Conservation (phyloP, 2,888 invertebrate genomes). For the Sympetrum striolatum region DNA sequence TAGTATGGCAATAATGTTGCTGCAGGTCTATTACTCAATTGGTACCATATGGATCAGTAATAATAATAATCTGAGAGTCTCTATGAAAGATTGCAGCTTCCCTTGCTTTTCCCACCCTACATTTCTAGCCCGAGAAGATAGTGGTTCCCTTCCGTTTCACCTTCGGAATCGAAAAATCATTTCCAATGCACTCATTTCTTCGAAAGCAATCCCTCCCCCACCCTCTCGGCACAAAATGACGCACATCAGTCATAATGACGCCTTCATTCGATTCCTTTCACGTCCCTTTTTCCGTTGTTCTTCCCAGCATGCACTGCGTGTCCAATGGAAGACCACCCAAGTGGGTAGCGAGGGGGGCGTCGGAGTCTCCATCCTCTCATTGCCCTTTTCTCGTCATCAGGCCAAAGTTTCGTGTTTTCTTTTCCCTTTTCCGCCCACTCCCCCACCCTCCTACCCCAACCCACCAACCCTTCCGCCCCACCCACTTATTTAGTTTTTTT, state of each 20-base stretch:
- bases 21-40: no score
- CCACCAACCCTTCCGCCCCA: background rate
- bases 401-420: constrained; percentile 14
- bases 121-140: no score
- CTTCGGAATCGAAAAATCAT: background rate
- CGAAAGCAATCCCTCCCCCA: constrained; percentile 15
- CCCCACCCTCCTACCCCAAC: background rate
- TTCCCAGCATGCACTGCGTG: constrained; percentile 41
- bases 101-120: no score
- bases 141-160: background rate
- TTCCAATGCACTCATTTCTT: constrained; percentile 31
- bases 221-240: constrained; percentile 16
- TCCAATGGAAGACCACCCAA: constrained; percentile 33
- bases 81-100: no score
- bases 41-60: no score
- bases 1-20: no score
- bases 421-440: background rate
- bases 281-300: constrained; percentile 14
- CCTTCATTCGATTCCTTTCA: constrained; percentile 43
- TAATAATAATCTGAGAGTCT: no score
- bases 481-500: background rate
- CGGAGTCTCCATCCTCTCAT: background rate
- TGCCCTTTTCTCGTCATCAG: constrained; percentile 16
- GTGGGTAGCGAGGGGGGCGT: background rate
- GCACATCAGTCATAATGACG: constrained; percentile 40